Conservation (phyloP, 35 echinoderm and acorn worm genomes). For the Diadema setosum region DNA sequence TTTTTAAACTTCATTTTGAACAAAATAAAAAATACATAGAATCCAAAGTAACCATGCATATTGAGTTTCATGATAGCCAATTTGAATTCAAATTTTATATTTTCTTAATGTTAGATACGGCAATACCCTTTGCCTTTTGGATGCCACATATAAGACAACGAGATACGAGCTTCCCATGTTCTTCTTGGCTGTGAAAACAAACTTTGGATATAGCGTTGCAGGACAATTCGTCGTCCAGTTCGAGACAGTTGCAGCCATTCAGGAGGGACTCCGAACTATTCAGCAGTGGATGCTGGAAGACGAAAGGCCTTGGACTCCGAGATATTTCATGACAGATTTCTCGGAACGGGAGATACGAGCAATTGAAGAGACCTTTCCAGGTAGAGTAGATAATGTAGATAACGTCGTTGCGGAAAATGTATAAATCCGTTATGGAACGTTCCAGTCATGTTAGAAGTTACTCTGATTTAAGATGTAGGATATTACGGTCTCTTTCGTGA, state of each 20-base stretch:
- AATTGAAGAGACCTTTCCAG: conserved; percentile 21
- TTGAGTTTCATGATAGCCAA: no score
- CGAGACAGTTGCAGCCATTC: not conserved
- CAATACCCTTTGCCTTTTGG: conserved; percentile 5
- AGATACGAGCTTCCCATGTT: conserved; percentile 24
- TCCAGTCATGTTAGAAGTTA: no score
- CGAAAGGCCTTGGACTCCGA: not conserved
- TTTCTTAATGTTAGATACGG: no score
- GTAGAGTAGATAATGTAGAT: no score
- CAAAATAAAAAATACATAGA: no score
- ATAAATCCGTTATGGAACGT: no score
- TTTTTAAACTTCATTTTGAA: no score
- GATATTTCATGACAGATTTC: conserved; percentile 10
- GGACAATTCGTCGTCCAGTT: conserved; percentile 8
- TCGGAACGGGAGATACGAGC: not conserved
- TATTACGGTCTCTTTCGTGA: no score
- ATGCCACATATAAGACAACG: conserved; percentile 29
- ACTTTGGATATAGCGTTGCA: conserved; percentile 21
- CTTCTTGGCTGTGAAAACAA: conserved; percentile 37
- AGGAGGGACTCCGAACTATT: not conserved
- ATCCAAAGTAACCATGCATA: no score
- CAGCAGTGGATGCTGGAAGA: not conserved
- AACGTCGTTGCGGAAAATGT: no score
- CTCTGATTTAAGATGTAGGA: no score
- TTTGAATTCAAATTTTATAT: no score